phyloP scores from a whole-genome alignment of 2,797 vertebrate genomes.

The Danio jaintianensis region DNA sequence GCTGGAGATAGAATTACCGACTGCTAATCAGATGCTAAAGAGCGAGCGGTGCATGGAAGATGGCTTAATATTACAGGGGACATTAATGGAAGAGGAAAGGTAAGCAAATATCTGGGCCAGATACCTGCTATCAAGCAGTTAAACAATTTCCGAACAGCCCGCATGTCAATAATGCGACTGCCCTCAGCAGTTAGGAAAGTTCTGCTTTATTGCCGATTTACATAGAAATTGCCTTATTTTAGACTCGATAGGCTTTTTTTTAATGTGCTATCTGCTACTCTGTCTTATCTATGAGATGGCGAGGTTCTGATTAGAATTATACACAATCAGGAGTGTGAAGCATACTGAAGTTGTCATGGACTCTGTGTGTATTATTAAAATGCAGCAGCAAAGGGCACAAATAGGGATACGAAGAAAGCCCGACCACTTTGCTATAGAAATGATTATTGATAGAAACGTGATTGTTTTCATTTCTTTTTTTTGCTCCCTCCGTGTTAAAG shows the following conservation, averaged over 20 bases:
- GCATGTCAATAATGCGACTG: slow-evolving; percentile 93
- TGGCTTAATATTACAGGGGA: slow-evolving; percentile 90
- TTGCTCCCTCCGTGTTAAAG: slow-evolving; percentile 69
- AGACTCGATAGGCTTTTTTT: slow-evolving; percentile 84
- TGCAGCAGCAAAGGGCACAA: slow-evolving; percentile 68
- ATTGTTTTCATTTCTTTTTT: slow-evolving; percentile 64
- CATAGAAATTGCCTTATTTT: slow-evolving; percentile 99
- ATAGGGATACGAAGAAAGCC: slow-evolving; percentile 43
- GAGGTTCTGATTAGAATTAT: slow-evolving; percentile 66
- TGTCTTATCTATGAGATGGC: slow-evolving; percentile 68
- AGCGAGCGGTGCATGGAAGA: slow-evolving; percentile 83
- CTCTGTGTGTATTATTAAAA: slow-evolving; percentile 55
- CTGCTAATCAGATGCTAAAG: slow-evolving; percentile 92
- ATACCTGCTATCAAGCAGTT: slow-evolving; percentile 94
- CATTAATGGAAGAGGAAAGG: slow-evolving; percentile 90
- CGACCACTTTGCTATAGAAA: slow-evolving; percentile 67
- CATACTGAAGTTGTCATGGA: slow-evolving; percentile 32
- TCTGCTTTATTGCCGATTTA: slow-evolving; percentile 98
- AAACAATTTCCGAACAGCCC: slow-evolving; percentile 91
- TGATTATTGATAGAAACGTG: slow-evolving; percentile 76
- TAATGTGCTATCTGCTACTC: slow-evolving; percentile 72
- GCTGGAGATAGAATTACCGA: slow-evolving; percentile 92
- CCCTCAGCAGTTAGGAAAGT: slow-evolving; percentile 94
- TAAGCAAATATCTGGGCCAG: slow-evolving; percentile 93
- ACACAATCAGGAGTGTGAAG: slow-evolving; percentile 57